Evolutionary conservation across 92 coral and sea anemone genomes (phyloP).

Genomic region (Zoanthus sansibaricus): DNA sequence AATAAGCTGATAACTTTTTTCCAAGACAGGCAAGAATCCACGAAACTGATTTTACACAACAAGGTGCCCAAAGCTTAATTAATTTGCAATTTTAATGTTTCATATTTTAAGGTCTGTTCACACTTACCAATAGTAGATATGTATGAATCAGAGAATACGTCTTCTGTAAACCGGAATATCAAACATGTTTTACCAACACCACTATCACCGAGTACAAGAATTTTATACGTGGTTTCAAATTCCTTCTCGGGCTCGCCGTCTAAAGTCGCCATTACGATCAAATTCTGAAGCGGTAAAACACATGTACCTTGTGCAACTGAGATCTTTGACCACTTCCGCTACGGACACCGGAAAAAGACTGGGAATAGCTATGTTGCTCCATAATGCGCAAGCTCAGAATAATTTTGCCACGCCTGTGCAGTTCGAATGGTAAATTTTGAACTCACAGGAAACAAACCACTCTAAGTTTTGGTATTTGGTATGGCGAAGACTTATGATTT

Average conservation of each 20-base stretch:
- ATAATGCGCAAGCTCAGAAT: conserved; percentile 70
- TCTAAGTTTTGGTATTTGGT: conserved; percentile 26
- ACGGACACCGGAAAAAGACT: conserved; percentile 1
- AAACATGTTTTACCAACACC: conserved; percentile 98
- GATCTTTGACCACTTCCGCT: not conserved
- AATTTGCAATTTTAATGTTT: not conserved
- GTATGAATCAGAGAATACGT: conserved; percentile 92
- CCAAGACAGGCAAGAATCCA: too few species aligned
- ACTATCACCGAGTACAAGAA: conserved; percentile 96
- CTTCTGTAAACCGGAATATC: conserved; percentile 94
- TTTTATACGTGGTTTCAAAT: conserved; percentile 92
- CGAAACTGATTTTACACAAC: not conserved
- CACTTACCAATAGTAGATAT: conserved; percentile 96
- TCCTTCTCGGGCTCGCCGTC: conserved; percentile 75
- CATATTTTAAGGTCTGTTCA: not conserved
- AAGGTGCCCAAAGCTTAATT: not conserved
- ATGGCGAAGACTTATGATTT: conserved; percentile 99
- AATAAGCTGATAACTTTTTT: too few species aligned
- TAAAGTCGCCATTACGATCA: conserved; percentile 32
- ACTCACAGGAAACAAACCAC: conserved; percentile 37
- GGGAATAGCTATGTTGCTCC: not conserved
- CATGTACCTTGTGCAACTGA: not conserved
- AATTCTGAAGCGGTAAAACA: not conserved
- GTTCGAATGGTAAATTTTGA: conserved; percentile 58
- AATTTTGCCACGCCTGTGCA: conserved; percentile 94